phyloP scores from a whole-genome alignment of 2,888 invertebrate species.

The Drosophila antonietae region DNA sequence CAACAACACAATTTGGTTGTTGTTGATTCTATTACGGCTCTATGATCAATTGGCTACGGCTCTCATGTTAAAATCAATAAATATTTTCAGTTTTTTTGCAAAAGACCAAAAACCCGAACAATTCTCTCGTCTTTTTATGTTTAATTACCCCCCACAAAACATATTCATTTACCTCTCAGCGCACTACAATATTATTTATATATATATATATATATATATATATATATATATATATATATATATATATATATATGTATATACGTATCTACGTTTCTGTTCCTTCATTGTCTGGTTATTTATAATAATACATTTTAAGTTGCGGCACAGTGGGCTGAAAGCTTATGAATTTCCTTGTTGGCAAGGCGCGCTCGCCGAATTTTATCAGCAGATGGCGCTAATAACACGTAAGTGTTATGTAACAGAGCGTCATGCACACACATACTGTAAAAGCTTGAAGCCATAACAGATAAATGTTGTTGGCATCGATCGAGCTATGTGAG shows the following conservation, averaged over 20 bases:
- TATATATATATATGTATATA: constrained; percentile 7
- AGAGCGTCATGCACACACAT: neutral
- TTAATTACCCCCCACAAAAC: constrained; percentile 9
- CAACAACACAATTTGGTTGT: constrained; percentile 23
- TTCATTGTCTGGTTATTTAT: constrained; percentile 25
- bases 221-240: constrained; percentile 7
- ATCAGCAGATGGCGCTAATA: constrained; percentile 11
- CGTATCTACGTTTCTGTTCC: neutral
- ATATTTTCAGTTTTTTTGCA: constrained; percentile 62
- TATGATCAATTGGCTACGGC: constrained; percentile 44
- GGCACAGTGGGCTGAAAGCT: constrained; percentile 34
- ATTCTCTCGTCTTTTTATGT: constrained; percentile 44
- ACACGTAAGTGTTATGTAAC: constrained; percentile 4
- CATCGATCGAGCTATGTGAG: neutral
- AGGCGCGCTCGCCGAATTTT: neutral
- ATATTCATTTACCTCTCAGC: constrained; percentile 29
- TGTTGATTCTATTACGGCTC: constrained; percentile 38
- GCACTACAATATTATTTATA: constrained; percentile 22
- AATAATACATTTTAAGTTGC: constrained; percentile 23
- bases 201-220: constrained; percentile 11
- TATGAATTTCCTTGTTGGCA: neutral
- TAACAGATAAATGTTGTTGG: neutral
- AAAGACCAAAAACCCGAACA: constrained; percentile 53
- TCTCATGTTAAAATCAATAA: constrained; percentile 61
- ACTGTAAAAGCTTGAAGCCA: neutral